Conservation (phyloP, 2,113 vertebrate species). For the Barnardius zonarius region DNA sequence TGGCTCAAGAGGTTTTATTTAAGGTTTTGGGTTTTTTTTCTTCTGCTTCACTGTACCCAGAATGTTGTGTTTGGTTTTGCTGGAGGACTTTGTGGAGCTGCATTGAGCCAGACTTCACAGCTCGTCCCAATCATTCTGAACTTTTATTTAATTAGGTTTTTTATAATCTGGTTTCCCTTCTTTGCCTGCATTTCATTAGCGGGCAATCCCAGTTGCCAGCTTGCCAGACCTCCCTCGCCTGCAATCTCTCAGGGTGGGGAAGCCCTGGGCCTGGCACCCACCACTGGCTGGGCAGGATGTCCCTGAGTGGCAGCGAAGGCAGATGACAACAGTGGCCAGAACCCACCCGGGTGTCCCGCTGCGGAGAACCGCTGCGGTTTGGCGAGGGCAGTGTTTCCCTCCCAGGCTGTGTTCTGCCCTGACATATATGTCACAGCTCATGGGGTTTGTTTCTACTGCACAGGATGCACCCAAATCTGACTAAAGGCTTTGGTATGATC, state of each 20-base stretch:
- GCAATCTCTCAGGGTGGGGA: rapidly evolving
- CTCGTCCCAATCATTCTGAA: neutral
- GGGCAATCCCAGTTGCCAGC: no score
- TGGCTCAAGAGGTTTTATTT: neutral
- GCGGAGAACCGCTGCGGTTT: neutral
- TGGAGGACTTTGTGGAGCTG: neutral
- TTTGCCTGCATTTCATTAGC: neutral
- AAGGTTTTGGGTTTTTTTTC: neutral
- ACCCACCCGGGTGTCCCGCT: rapidly evolving
- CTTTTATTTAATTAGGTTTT: neutral
- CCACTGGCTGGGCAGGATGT: neutral
- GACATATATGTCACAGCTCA: rapidly evolving
- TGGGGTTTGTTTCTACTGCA: rapidly evolving
- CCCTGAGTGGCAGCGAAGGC: neutral
- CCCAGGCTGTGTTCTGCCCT: rapidly evolving
- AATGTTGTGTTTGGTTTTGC: neutral
- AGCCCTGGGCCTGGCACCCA: neutral
- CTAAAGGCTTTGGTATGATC: conserved; percentile 93
- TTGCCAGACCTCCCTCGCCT: neutral
- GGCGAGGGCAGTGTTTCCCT: rapidly evolving
- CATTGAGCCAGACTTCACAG: neutral
- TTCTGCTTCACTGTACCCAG: neutral
- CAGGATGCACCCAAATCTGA: conserved; percentile 91
- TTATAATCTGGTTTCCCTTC: neutral
- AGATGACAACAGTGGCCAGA: neutral